phyloP scores from a whole-genome alignment of 2,797 vertebrate species.

The Pelodytes ibericus region DNA sequence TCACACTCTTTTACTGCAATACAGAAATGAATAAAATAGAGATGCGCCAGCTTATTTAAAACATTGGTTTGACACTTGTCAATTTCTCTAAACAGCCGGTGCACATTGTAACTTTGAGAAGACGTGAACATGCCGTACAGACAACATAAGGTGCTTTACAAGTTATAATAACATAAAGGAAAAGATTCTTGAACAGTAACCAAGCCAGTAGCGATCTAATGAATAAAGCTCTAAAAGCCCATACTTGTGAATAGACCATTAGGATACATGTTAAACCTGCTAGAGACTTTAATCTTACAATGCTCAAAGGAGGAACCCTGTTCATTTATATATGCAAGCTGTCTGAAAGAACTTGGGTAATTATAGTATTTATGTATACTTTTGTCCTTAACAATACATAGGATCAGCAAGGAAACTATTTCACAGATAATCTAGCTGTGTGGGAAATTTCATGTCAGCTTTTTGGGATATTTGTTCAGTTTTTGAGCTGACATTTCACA shows the following conservation, averaged over 20 bases:
- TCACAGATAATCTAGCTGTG: slow-evolving; percentile 11
- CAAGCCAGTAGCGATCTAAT: background rate
- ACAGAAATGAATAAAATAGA: too few relatives aligned
- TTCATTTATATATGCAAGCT: slow-evolving; percentile 22
- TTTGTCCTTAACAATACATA: slow-evolving; percentile 29
- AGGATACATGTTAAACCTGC: slow-evolving; percentile 18
- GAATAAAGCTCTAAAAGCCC: background rate
- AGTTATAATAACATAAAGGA: background rate
- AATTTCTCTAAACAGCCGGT: too few relatives aligned
- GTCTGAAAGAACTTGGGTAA: slow-evolving; percentile 39
- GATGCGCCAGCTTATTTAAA: too few relatives aligned
- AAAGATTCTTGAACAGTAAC: background rate
- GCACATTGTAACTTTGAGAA: too few relatives aligned
- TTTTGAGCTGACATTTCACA: background rate
- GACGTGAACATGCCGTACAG: too few relatives aligned
- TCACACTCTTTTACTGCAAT: too few relatives aligned
- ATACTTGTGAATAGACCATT: too few relatives aligned
- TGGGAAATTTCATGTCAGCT: background rate
- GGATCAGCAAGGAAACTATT: slow-evolving; percentile 13
- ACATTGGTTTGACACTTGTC: too few relatives aligned
- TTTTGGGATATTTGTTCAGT: too few relatives aligned
- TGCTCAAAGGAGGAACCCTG: background rate
- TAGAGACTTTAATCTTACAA: slow-evolving; percentile 5
- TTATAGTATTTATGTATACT: slow-evolving; percentile 50
- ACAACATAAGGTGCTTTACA: too few relatives aligned